Base-by-base conservation (phyloP, 2,888 invertebrate genomes). In the Carabus problematicus region DNA sequence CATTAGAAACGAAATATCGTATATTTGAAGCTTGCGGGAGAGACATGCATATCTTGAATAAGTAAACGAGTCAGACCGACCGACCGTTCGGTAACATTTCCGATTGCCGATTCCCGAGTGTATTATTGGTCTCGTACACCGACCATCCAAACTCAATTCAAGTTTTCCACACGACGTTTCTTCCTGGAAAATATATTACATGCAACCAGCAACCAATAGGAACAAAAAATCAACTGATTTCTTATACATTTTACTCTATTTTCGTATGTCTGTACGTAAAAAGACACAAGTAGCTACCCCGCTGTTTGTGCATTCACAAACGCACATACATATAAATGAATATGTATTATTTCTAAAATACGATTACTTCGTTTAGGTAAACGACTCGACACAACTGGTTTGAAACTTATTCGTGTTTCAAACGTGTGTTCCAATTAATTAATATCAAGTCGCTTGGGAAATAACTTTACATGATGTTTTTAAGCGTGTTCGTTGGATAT, bases 121-220 rank as follows among this genome's bases (percentile, higher is more conserved):
- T 41, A 59, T 66, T 66, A 66, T 66, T 66, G 66, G 63, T 54
- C 63, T 43, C 66, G 66, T 66, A 59, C 66, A 47, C 41, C 47
- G 58, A 49, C 66, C 58, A 58, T 66, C 58, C 66, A 66, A 66
- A 66, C 66, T 66, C 66, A 66, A 66, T 66, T 66, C 66, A 66
- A 66, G 56, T 66, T 66, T 66, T 66, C 66, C 58, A 41, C 66
- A 58, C 66, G 16, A 39, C 56, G 56, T 56, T 56, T 56, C 56
- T 56, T 56, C n/a, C 56, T n/a, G 29, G 11, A n/a, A 56, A 56
- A 56, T 56, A 56, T 56, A 56, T 56, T 56, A 56, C 56, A 56
- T 39, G 39, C 56, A 39, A 29, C 29, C 12, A 29, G 39, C 39
- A 39, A 19, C 4, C 29, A 29, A 3, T 29, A 6, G 19, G 12